phyloP scores from a whole-genome alignment of 2,113 vertebrate genomes.

The Datnioides undecimradiatus region DNA sequence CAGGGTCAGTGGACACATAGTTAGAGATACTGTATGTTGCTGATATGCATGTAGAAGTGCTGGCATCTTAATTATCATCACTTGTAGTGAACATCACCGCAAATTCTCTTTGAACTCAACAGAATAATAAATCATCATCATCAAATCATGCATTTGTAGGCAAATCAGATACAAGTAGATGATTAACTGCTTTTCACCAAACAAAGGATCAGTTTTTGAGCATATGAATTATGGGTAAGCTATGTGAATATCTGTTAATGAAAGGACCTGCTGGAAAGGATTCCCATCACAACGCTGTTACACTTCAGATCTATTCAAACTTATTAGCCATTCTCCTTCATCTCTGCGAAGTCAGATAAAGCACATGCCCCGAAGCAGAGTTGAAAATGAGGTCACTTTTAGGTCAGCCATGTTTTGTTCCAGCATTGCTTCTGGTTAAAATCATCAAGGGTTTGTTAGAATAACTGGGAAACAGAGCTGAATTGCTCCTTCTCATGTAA shows the following conservation, averaged over 20 bases:
- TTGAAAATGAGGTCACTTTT: constrained; percentile 47
- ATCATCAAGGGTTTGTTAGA: constrained; percentile 44
- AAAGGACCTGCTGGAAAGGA: background rate
- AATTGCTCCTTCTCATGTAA: constrained; percentile 32
- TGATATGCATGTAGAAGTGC: background rate
- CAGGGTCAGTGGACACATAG: constrained; percentile 40
- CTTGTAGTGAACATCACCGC: background rate
- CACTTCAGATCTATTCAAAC: background rate
- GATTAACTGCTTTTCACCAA: background rate
- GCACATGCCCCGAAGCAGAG: constrained; percentile 29
- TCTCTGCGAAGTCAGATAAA: constrained; percentile 16
- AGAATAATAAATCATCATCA: background rate
- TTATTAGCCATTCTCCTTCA: background rate
- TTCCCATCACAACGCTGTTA: background rate
- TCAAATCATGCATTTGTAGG: background rate
- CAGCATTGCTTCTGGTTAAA: constrained; percentile 57
- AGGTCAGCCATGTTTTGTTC: constrained; percentile 44
- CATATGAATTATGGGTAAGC: background rate
- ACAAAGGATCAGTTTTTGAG: background rate
- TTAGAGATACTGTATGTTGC: constrained; percentile 14
- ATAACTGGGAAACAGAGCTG: constrained; percentile 46
- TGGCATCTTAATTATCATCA: background rate
- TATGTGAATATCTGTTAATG: background rate
- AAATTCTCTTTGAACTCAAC: background rate
- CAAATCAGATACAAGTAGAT: background rate